Evolutionary conservation across 37 sponge, comb jelly and placozoan species (phyloP).

Genomic region (Halisarca cf. caerulea): DNA sequence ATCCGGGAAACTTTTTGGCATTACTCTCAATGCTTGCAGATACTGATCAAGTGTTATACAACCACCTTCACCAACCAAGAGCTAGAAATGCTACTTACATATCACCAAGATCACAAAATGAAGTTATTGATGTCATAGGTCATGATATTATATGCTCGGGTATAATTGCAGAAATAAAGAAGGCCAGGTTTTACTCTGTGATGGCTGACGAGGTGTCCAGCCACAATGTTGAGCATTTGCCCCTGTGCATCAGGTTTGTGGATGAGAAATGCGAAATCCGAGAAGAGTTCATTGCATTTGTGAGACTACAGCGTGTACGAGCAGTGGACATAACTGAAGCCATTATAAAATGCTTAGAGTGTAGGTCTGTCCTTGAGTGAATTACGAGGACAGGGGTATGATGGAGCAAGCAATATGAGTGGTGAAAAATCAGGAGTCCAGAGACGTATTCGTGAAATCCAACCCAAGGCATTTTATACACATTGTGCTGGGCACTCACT

Average conservation of each 20-base stretch:
- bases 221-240: slow-evolving; percentile 63
- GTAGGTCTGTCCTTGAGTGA: slow-evolving; percentile 50
- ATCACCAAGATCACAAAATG: slow-evolving; percentile 67
- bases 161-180: slow-evolving; percentile 49
- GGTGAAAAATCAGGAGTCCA: slow-evolving; percentile 68
- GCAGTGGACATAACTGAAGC: slow-evolving; percentile 58
- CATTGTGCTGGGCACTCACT: slow-evolving; percentile 69
- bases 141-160: slow-evolving; percentile 38
- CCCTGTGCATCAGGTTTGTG: slow-evolving; percentile 33
- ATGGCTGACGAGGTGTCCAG: slow-evolving; percentile 58
- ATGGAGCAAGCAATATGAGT: slow-evolving; percentile 72
- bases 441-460: slow-evolving; percentile 48
- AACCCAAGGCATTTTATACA: slow-evolving; percentile 56
- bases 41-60: slow-evolving; percentile 27
- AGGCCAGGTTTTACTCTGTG: slow-evolving; percentile 54
- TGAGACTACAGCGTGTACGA: slow-evolving; percentile 51
- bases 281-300: slow-evolving; percentile 56
- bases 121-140: slow-evolving; percentile 60
- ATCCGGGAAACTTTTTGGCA: slow-evolving; percentile 62
- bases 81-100: slow-evolving; percentile 61
- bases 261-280: slow-evolving; percentile 28
- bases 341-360: slow-evolving; percentile 33
- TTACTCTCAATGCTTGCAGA: slow-evolving; percentile 33
- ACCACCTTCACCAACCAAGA: slow-evolving; percentile 28
- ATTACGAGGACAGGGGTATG: slow-evolving; percentile 64